phyloP scores from a whole-genome alignment of 2,797 vertebrate genomes.

The Characodon lateralis region DNA sequence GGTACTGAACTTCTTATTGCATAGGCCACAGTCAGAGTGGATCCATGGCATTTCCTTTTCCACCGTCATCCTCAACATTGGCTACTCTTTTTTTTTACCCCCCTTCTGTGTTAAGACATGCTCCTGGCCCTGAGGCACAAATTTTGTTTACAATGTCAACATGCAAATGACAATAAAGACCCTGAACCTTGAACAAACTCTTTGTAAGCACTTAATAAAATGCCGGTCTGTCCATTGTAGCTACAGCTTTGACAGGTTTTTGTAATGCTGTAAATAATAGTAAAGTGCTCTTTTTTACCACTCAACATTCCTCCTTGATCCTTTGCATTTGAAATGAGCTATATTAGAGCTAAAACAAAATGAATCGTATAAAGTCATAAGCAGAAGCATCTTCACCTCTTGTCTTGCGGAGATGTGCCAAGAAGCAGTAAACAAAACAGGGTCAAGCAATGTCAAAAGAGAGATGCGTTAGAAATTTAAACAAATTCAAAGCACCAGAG shows the following conservation, averaged over 20 bases:
- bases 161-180: no score
- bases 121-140: no score
- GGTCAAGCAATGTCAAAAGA: conserved; percentile 67
- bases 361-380: conserved; percentile 32
- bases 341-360: conserved; percentile 27
- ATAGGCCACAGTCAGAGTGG: no score
- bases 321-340: conserved; percentile 57
- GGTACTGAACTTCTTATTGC: no score
- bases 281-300: conserved; percentile 8
- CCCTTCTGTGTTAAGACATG: no score
- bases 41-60: no score
- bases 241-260: not conserved
- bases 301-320: conserved; percentile 3
- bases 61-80: no score
- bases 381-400: conserved; percentile 56
- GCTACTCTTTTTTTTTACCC: no score
- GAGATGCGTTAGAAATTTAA: conserved; percentile 58
- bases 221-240: not conserved
- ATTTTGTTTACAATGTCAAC: not conserved
- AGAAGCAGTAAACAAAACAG: conserved; percentile 66
- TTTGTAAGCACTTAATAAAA: no score
- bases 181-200: no score
- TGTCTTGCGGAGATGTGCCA: conserved; percentile 51
- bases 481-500: conserved; percentile 61
- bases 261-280: conserved; percentile 2